Percentiles rank a stretch among this genome's conserved stretches.
These are phyloP conservation scores for Otus scops DNA, from an alignment of 2,797 vertebrate genomes.

Conservation along the genomic window DNA sequence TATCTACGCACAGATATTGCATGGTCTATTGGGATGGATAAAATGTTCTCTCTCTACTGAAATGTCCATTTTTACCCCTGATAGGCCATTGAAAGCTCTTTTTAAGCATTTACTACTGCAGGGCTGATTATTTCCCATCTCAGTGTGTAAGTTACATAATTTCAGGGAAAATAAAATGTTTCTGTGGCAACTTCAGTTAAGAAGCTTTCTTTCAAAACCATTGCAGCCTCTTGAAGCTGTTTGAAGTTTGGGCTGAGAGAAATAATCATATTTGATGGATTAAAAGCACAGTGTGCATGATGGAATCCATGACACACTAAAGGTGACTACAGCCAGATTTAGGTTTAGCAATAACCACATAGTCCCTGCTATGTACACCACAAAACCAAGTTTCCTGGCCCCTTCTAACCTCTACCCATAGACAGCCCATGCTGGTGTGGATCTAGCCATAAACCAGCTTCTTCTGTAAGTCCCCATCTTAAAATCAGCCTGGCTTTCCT, in stretches of 20 bases:
- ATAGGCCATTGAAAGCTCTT: neutral
- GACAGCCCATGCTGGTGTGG: neutral
- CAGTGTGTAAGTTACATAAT: neutral
- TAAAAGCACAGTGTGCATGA: neutral
- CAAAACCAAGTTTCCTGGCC: neutral
- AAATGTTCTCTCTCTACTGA: neutral
- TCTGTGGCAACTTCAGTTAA: neutral
- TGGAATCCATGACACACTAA: neutral
- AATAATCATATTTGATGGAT: neutral
- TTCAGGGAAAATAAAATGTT: neutral
- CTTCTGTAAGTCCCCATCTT: neutral
- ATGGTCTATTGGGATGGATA: neutral
- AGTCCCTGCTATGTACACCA: neutral
- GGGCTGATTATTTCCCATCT: neutral
- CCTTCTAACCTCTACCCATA: neutral
- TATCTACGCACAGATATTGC: neutral
- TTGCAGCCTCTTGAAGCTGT: neutral
- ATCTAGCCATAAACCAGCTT: neutral
- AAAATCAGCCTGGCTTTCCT: neutral
- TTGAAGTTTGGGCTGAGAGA: neutral
- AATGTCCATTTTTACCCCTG: neutral
- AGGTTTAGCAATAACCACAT: neutral
- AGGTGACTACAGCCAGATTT: neutral
- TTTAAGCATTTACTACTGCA: neutral
- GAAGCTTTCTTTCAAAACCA: neutral